Base-by-base conservation (phyloP, 2,113 vertebrate species). In the Oryzias javanicus region DNA sequence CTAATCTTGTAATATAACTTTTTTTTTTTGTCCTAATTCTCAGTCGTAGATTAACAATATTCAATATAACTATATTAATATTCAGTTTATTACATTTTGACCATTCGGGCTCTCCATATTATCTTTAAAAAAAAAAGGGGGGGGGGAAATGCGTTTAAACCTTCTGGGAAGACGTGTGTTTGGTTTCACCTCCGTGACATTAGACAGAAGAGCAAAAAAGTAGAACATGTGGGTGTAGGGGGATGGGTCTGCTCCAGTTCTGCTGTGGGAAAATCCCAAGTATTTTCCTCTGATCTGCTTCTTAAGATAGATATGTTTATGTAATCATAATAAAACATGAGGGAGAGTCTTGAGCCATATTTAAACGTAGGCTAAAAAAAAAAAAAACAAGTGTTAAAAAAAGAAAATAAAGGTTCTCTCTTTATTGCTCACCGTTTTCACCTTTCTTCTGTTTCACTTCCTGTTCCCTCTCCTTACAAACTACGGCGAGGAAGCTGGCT, bases 191-290 rank as follows among this genome's bases (percentile, higher is more conserved):
- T 88, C 71, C 55, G 60, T 71, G 79, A 85, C 84, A 76, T 73
- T 72, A 78, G 78, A 72, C 50, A 24, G 80, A 66, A 53, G 29
- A 60, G 66, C 75, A 55, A 50, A 72, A 70, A 80, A 67, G 41
- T 55, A 60, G 61, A 50, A 63, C 42, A 60, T 56, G 77, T 76
- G 74, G 57, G 65, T 70, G 69, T 55, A 68, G 63, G 62, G 82
- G 87, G 85, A 81, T 74, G 64, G 79, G 80, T 84, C 82, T 86
- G 77, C 69, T 74, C 27, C 54, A 72, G 86, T 63, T 42, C 53
- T 89, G 79, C 88, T 92, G 91, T 94, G 92, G 92, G 93, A 94
- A 94, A 88, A 78, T 93, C 90, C 91, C 88, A 49, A 76, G 85
- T 89, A 80, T 65, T 71, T 81, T 85, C 79, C 78, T 75, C 58